Percentiles rank a stretch among this genome's conserved stretches.
These are phyloP conservation scores for Philhelius pedissequus DNA, from an alignment of 2,888 invertebrate genomes.

Conservation along the genomic window DNA sequence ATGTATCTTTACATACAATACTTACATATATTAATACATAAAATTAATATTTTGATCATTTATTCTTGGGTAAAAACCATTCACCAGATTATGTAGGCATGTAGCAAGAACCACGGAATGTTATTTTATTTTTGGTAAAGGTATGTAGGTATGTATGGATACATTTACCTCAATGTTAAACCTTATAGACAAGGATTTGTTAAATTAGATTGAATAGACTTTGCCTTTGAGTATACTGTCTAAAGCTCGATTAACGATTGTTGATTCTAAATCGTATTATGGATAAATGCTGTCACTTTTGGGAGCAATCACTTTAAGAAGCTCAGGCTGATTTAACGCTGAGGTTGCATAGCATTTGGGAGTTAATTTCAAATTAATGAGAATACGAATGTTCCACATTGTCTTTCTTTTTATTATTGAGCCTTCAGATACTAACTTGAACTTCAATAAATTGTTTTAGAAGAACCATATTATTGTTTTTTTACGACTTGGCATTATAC, in stretches of 20 bases:
- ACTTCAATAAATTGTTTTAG: constrained; percentile 27
- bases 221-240: not conserved
- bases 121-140: not conserved
- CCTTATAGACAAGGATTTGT: constrained; percentile 22
- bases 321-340: constrained; percentile 5
- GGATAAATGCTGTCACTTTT: constrained; percentile 27
- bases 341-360: constrained; percentile 19
- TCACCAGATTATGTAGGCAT: not conserved
- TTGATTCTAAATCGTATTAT: constrained; percentile 8
- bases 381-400: constrained; percentile 1
- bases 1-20: not conserved
- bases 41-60: constrained; percentile 1
- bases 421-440: too few species aligned
- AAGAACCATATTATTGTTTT: constrained; percentile 15
- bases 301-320: constrained; percentile 29
- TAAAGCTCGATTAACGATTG: constrained; percentile 19
- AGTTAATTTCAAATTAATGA: constrained; percentile 40
- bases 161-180: not conserved
- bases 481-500: constrained; percentile 22
- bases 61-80: not conserved
- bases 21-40: too few species aligned
- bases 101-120: not conserved
- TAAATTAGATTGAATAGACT: constrained; percentile 20
- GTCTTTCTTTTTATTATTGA: not conserved
- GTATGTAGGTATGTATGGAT: not conserved